Evolutionary conservation across 2,113 vertebrate species (phyloP), one percentile per base, ranked within the genome.

Genomic region (Pao palembangensis): DNA sequence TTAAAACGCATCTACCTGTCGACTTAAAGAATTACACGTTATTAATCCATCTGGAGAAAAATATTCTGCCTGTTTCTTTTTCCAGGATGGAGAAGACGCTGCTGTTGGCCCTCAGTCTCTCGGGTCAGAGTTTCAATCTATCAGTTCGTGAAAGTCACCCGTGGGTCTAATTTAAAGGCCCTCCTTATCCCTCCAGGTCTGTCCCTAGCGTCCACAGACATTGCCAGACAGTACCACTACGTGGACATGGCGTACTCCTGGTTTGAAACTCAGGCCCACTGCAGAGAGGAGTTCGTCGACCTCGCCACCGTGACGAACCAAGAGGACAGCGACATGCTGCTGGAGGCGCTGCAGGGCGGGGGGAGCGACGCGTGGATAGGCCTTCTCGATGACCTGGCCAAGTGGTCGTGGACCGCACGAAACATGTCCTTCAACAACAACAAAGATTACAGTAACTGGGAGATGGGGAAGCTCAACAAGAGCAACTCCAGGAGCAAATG

Each of bases 401-500:
- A 1, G 1, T 85, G 69, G 75, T 59, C 14, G 28, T 80, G 83
- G 80, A 2, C 6, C 0, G 14, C 57, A 15, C 51, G 18, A 34
- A 8, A 55, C 11, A 18, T 0, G 17, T 4, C 18, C 1, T 51
- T 63, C 16, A 48, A 38, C 12, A 0, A 3, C 5, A 3, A 47
- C 1, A 13, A 0, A 7, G 6, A 46, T 8, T 78, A 50, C 49
- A 51, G 1, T 0, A 16, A n/a, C 6, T 82, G 6, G 74, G 0
- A 0, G 0, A 0, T 0, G 2, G 0, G 2, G 3, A 0, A 74
- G 5, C 55, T 64, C 1, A 0, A 67, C 21, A 21, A 13, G 0
- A 0, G 0, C 0, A 0, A 0, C 0, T 0, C 0, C 2, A 6
- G 0, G 0, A 0, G 50, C 8, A 10, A 0, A 28, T 74, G 82